These are phyloP conservation scores for Spilosoma lubricipeda DNA, from an alignment of 2,888 invertebrate species.

Conservation along the genomic window DNA sequence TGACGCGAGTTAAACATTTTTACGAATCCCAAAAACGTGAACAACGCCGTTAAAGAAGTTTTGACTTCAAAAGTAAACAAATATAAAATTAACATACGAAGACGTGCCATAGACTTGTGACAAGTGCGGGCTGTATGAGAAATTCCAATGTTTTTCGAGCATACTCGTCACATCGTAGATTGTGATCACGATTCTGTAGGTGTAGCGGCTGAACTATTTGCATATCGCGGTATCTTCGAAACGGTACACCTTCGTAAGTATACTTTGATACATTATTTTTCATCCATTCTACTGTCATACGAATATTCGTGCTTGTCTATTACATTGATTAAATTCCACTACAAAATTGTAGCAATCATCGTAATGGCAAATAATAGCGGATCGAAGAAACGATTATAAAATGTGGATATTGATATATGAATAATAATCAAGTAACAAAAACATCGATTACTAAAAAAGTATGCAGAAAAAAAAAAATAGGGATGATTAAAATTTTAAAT, in stretches of 20 bases:
- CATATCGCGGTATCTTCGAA: conserved; percentile 63
- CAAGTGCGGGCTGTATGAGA: conserved; percentile 30
- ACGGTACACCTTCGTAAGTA: conserved; percentile 22
- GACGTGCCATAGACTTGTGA: conserved; percentile 13
- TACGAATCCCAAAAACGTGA: too few species aligned
- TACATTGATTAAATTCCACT: conserved; percentile 8
- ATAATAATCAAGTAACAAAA: background rate
- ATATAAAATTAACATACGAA: background rate
- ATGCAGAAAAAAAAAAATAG: background rate
- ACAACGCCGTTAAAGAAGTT: too few species aligned
- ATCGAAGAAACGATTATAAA: background rate
- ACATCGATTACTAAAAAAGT: background rate
- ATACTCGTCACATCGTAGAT: conserved; percentile 20
- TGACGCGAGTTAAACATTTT: too few species aligned
- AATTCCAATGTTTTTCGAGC: conserved; percentile 31
- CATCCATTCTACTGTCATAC: conserved; percentile 19
- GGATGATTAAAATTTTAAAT: background rate
- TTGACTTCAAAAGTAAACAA: too few species aligned
- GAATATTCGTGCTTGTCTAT: conserved; percentile 22
- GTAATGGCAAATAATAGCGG: background rate
- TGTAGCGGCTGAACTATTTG: conserved; percentile 54
- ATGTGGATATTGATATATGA: background rate
- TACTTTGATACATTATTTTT: background rate
- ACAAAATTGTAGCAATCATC: conserved; percentile 10
- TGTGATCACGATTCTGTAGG: conserved; percentile 35